Evolutionary conservation across 2,113 vertebrate species (phyloP), one percentile per base, ranked within the genome.

Genomic region (Osmerus mordax): DNA sequence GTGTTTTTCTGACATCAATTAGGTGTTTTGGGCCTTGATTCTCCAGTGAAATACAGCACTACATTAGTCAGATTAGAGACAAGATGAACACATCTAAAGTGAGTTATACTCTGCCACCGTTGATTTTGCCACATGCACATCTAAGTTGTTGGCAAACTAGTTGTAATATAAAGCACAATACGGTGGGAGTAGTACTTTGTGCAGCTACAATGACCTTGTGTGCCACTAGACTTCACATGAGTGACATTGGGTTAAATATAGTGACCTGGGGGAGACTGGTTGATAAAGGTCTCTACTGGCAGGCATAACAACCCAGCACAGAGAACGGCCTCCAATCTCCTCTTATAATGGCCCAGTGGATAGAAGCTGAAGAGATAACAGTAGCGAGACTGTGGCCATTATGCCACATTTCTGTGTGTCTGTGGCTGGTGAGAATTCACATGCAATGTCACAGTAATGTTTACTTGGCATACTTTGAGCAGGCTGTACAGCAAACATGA

Each of bases 361-460:
- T 70, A 18, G 32, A 58, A 69, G 63, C 54, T 58, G 32, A 79
- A 63, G 21, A 72, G 65, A 78, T 69, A 81, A 74, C 16, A 2
- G 0, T 2, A 72, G 65, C 67, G 62, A 65, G 53, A 61, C 32
- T 75, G 47, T 21, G 67, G 4, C 2, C 41, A 47, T 47, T 74
- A 70, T 36, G 8, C 54, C 67, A 78, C 70, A 51, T 72, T 54
- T 29, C 73, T 8, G 14, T 67, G 54, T 63, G 54, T 53, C 52
- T 54, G 9, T 66, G 62, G 54, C 32, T 68, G 59, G 58, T 71
- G 47, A 84, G 73, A 69, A 79, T 16, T 74, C 41, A 62, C 58
- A 19, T 80, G 81, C 80, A 87, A 86, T 64, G 13, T 54, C 9
- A 41, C 11, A 8, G 72, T n/a, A 63, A 14, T 18, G 47, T 15